A percentile compares a stretch with the other conserved stretches of the same genome.
Evolutionary conservation across 2,888 invertebrate species (phyloP).

Genomic region (Petrolisthes manimaculis): DNA sequence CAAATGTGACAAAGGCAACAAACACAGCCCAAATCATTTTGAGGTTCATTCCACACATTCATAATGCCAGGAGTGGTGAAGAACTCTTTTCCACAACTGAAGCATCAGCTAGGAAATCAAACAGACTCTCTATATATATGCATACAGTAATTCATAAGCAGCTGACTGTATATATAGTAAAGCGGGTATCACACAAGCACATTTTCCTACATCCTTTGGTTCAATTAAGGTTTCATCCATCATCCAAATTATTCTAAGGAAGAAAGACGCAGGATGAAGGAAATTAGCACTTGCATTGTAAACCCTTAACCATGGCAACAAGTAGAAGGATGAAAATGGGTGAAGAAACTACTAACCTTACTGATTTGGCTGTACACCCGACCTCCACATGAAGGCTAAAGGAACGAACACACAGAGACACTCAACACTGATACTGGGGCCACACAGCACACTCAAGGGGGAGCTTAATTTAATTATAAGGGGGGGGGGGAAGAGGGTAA

Average conservation of each 20-base stretch:
- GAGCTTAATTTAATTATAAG: constrained; percentile 12
- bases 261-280: background rate
- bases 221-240: constrained; percentile 4
- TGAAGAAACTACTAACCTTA: constrained; percentile 59
- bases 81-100: background rate
- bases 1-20: too few relatives aligned
- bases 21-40: too few relatives aligned
- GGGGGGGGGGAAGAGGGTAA: constrained; percentile 14
- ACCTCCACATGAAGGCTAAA: constrained; percentile 64
- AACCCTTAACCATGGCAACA: background rate
- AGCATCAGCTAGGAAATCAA: background rate
- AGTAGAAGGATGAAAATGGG: constrained; percentile 23
- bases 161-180: background rate
- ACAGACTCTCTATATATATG: background rate
- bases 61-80: too few relatives aligned
- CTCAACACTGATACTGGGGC: constrained; percentile 58
- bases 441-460: constrained; percentile 57
- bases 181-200: background rate
- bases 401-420: constrained; percentile 50
- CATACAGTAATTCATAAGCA: background rate
- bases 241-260: background rate
- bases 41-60: too few relatives aligned
- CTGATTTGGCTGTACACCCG: constrained; percentile 64
- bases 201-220: background rate
- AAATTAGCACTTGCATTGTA: too few relatives aligned